Conservation (phyloP, 2,888 invertebrate genomes). For the Cephus rjabovi region DNA sequence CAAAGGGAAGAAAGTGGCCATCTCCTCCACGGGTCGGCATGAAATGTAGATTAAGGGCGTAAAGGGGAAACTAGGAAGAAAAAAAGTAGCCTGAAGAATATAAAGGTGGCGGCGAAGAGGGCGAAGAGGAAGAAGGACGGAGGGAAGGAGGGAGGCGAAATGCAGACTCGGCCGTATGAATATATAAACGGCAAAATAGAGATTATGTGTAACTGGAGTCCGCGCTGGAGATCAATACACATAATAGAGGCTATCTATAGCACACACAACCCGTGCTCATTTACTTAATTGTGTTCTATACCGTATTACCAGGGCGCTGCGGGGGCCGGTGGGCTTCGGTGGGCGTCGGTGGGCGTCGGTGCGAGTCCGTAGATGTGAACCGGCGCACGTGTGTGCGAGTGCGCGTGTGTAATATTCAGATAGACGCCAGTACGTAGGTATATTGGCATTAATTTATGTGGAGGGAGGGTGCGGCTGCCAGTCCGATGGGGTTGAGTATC, state of each 20-base stretch:
- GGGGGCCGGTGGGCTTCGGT: slow-evolving; percentile 34
- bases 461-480: slow-evolving; percentile 29
- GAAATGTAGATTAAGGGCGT: too few species aligned
- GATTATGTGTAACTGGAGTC: slow-evolving; percentile 63
- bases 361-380: slow-evolving; percentile 28
- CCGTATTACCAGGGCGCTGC: slow-evolving; percentile 47
- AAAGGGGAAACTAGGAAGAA: too few species aligned
- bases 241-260: slow-evolving; percentile 66
- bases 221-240: slow-evolving; percentile 65
- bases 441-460: slow-evolving; percentile 58
- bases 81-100: background rate
- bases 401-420: slow-evolving; percentile 58
- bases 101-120: slow-evolving; percentile 1
- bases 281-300: slow-evolving; percentile 67
- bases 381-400: slow-evolving; percentile 32
- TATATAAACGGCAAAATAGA: slow-evolving; percentile 63
- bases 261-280: slow-evolving; percentile 65
- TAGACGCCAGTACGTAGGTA: slow-evolving; percentile 47
- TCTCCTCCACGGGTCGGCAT: too few species aligned
- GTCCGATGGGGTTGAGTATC: slow-evolving; percentile 51
- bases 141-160: slow-evolving; percentile 11
- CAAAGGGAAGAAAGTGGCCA: too few species aligned
- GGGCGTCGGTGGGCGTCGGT: slow-evolving; percentile 35
- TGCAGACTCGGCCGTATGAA: slow-evolving; percentile 40
- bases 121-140: slow-evolving; percentile 19